phyloP scores from a whole-genome alignment of 35 echinoderm and acorn worm genomes.

The Antedon bifida region DNA sequence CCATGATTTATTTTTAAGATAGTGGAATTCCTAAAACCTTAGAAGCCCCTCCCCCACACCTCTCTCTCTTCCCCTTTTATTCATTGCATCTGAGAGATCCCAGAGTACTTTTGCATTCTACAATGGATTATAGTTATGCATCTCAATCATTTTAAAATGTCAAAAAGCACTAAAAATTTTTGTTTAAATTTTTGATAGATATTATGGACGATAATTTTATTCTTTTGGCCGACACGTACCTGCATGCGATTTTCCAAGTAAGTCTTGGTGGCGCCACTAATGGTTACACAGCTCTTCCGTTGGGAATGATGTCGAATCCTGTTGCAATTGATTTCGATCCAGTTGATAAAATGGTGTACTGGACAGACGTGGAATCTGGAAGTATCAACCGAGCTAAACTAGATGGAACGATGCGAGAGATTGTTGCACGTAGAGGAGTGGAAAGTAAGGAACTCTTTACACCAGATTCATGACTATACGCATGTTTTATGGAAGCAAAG shows the following conservation, averaged over 20 bases:
- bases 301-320: slow-evolving; percentile 25
- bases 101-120: too few relatives aligned
- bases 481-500: too few relatives aligned
- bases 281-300: slow-evolving; percentile 22
- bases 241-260: slow-evolving; percentile 64
- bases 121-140: too few relatives aligned
- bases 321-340: slow-evolving; percentile 54
- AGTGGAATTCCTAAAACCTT: too few relatives aligned
- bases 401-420: slow-evolving; percentile 34
- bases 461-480: neutral
- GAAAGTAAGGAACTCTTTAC: neutral
- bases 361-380: slow-evolving; percentile 43
- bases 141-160: too few relatives aligned
- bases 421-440: slow-evolving; percentile 13
- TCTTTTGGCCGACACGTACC: slow-evolving; percentile 48
- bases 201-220: slow-evolving; percentile 61
- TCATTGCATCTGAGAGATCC: too few relatives aligned
- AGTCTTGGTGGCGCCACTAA: slow-evolving; percentile 18
- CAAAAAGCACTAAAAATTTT: too few relatives aligned
- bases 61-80: neutral
- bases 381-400: slow-evolving; percentile 38
- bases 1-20: too few relatives aligned
- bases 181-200: slow-evolving; percentile 7
- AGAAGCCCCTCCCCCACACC: too few relatives aligned
- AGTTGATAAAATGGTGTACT: slow-evolving; percentile 54